A percentile compares a stretch with the other conserved stretches of the same genome.
phyloP scores from a whole-genome alignment of 2,797 vertebrate genomes.

The Hydrophis major region DNA sequence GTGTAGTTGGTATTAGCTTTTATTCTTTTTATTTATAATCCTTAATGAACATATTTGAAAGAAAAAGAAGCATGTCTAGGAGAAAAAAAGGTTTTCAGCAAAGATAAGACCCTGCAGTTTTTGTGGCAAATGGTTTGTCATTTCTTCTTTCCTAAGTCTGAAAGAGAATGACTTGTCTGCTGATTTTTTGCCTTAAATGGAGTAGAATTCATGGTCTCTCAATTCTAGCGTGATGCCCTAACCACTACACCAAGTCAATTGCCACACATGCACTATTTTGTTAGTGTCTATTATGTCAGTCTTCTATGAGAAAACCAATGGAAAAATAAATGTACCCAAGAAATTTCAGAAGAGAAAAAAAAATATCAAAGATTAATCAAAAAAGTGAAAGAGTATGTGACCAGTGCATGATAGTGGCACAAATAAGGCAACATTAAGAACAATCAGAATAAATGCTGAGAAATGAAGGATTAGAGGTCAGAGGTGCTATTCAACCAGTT shows the following conservation, averaged over 20 bases:
- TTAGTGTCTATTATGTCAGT: not conserved
- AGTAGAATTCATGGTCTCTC: not conserved
- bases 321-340: not conserved
- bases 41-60: not conserved
- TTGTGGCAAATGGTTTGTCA: not conserved
- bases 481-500: no score
- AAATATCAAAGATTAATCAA: not conserved
- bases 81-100: not conserved
- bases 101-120: not conserved
- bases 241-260: not conserved
- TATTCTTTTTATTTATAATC: not conserved
- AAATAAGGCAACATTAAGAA: not conserved
- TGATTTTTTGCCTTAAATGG: not conserved
- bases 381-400: not conserved
- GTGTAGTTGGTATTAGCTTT: not conserved
- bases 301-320: not conserved
- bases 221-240: not conserved
- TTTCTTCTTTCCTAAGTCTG: not conserved
- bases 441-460: not conserved
- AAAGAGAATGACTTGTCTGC: not conserved
- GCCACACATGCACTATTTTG: not conserved
- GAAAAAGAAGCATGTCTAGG: not conserved
- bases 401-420: not conserved
- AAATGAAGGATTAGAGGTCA: not conserved
- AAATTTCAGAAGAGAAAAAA: not conserved